Percentiles rank a stretch among this genome's conserved stretches.
Evolutionary conservation across 2,797 vertebrate species (phyloP).

Genomic region (Centroberyx gerrardi): DNA sequence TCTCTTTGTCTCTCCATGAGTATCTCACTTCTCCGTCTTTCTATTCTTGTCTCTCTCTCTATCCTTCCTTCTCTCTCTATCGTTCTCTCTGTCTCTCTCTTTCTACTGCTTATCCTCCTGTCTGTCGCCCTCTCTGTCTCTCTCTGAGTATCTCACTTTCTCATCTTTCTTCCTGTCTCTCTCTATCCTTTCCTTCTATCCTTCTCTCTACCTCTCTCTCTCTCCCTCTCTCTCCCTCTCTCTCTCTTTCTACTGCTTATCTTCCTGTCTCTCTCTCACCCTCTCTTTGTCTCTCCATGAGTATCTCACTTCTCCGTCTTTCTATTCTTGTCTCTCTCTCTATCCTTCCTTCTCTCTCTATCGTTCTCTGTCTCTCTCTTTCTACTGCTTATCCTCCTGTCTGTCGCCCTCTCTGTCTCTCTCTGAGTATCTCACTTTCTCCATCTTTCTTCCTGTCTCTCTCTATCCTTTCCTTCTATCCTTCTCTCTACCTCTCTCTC

Average conservation of each 20-base stretch:
- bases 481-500: constrained; percentile 12
- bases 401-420: too few species aligned
- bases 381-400: too few species aligned
- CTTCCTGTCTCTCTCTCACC: constrained; percentile 5
- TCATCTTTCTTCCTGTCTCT: constrained; percentile 26
- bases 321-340: constrained; percentile 28
- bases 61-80: too few species aligned
- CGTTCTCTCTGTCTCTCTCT: too few species aligned
- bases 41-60: constrained; percentile 26
- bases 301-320: constrained; percentile 16
- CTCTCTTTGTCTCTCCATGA: constrained; percentile 25
- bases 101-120: too few species aligned
- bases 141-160: too few species aligned
- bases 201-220: constrained; percentile 12
- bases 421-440: too few species aligned
- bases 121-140: too few species aligned
- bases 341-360: too few species aligned
- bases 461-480: too few species aligned
- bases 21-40: constrained; percentile 24
- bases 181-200: not conserved
- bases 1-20: constrained; percentile 26
- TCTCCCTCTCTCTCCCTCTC: constrained; percentile 6
- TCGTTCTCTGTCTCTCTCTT: too few species aligned
- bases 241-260: not conserved
- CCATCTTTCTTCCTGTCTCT: constrained; percentile 40